Base-by-base conservation (phyloP, 2,888 invertebrate genomes). In the Agrotis ipsilon region DNA sequence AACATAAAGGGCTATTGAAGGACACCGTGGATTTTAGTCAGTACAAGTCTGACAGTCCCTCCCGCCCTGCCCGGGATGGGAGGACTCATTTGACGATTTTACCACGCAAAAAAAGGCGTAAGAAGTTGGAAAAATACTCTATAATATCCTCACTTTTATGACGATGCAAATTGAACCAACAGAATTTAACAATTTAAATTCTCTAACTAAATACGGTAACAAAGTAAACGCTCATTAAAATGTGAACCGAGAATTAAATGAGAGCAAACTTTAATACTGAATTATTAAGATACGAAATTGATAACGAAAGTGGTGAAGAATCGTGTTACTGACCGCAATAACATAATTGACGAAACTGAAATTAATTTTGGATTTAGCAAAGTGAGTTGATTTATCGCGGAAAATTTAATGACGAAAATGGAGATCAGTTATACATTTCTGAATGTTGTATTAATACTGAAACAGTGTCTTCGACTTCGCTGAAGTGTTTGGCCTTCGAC, bases 211-310 rank as follows among this genome's bases (percentile, higher is more conserved):
- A 58, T 19, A 27, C 24, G 5, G 14, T 46, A 16, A 14, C 18
- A 43, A 52, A 70, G 49, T 48, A 46, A 46, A 63, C 58, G 27
- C 18, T 39, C 5, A 61, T 49, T 58, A 48, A 54, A 46, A 48
- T 52, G 2, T 70, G 19, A 54, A 70, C 21, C 24, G n/a, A 48
- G 11, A 60, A 7, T 39, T 46, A 45, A 59, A 64, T 19, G 9
- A 18, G 13, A 48, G 45, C 43, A 49, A 69, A 63, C 46, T 49
- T 75, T 14, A 78, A 32, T 55, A 52, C 52, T n/a, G 13, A 52
- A 75, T 55, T 52, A 51, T 59, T 13, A 55, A 2, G 48, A 61
- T 46, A 46, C 32, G 13, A 46, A 54, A 68, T 80, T 80, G 54
- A 62, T 58, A 57, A 64, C 52, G 18, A 1, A 21, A 69, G 46